phyloP scores from a whole-genome alignment of 2,113 vertebrate species.

The Dasyprocta punctata region DNA sequence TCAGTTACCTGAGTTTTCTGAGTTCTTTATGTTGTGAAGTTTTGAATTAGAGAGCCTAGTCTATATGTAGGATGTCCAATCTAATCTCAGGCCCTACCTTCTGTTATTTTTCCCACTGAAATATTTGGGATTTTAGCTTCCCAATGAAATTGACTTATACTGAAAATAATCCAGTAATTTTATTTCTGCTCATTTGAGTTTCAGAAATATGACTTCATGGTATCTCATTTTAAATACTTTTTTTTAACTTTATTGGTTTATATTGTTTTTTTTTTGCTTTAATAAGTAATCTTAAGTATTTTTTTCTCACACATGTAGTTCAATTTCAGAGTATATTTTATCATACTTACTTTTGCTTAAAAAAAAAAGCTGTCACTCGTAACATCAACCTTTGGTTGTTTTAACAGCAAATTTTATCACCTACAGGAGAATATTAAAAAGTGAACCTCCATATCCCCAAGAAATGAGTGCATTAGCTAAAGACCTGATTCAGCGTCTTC shows the following conservation, averaged over 20 bases:
- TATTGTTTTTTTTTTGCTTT: background rate
- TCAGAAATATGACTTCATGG: conserved; percentile 2
- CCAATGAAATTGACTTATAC: background rate
- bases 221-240: too few species aligned
- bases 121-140: background rate
- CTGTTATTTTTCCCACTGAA: background rate
- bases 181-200: conserved; percentile 15
- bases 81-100: background rate
- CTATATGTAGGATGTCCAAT: background rate
- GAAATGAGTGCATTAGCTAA: conserved; percentile 94
- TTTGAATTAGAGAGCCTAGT: background rate
- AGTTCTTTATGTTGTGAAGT: background rate
- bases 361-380: background rate
- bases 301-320: background rate
- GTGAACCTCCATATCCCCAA: conserved; percentile 96
- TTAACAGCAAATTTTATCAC: conserved; percentile 63
- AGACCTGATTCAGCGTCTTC: conserved; percentile 94
- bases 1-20: background rate
- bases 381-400: conserved; percentile 4
- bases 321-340: background rate
- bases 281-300: background rate
- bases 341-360: background rate
- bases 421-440: conserved; percentile 96
- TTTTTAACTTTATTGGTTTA: too few species aligned
- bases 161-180: background rate